phyloP scores from a whole-genome alignment of 2,113 vertebrate species.

The Marcusenius ussheri region DNA sequence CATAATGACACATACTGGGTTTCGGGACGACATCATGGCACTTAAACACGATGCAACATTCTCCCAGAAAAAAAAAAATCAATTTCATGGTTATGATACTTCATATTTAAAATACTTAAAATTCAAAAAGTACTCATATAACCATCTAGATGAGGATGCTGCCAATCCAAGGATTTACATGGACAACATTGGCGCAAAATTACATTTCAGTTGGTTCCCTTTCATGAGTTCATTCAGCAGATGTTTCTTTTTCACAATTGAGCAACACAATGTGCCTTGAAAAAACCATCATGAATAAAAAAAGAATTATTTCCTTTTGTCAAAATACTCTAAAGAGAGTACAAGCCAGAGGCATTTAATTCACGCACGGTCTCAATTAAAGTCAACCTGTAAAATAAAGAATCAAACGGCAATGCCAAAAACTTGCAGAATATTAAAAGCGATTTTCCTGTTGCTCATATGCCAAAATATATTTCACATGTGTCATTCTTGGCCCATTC shows the following conservation, averaged over 20 bases:
- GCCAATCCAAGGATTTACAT: not conserved
- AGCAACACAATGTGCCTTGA: not conserved
- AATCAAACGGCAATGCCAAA: not conserved
- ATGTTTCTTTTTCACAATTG: not conserved
- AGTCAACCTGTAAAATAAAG: not conserved
- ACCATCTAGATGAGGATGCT: not conserved
- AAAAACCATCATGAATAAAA: not conserved
- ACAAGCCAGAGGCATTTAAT: not conserved
- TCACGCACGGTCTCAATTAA: not conserved
- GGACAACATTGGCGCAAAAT: not conserved
- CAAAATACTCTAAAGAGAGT: not conserved
- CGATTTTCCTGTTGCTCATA: not conserved
- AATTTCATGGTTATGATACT: not conserved
- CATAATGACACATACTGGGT: not conserved
- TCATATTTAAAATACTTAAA: not conserved
- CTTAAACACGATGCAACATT: not conserved
- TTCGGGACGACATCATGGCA: not conserved
- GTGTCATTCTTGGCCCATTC: not conserved
- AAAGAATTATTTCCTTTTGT: not conserved
- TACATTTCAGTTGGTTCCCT: not conserved
- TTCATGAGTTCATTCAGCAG: not conserved
- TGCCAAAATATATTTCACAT: constrained; percentile 6
- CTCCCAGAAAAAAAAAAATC: not conserved
- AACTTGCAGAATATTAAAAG: not conserved
- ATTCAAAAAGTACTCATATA: not conserved